A percentile compares a stretch with the other conserved stretches of the same genome.
phyloP scores from a whole-genome alignment of 2,888 invertebrate species.

The Unio delphinus region DNA sequence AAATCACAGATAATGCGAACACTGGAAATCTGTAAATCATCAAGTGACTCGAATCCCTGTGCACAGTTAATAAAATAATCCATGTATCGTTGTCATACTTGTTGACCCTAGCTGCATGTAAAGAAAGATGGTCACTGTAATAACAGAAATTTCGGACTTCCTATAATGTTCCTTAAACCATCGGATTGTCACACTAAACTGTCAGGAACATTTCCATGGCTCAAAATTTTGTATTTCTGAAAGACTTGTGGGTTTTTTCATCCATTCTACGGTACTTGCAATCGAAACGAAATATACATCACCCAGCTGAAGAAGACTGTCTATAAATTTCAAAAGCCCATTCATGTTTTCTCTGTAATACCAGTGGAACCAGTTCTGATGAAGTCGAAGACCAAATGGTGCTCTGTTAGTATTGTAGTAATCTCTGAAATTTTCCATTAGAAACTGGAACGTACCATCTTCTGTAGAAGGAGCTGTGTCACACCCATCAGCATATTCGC shows the following conservation, averaged over 20 bases:
- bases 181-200: too few relatives aligned
- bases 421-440: slow-evolving; percentile 80
- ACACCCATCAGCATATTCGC: slow-evolving; percentile 55
- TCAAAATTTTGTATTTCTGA: slow-evolving; percentile 40
- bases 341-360: slow-evolving; percentile 37
- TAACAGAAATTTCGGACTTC: too few relatives aligned
- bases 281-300: slow-evolving; percentile 61
- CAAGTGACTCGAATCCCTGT: too few relatives aligned
- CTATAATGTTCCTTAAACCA: too few relatives aligned
- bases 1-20: too few relatives aligned
- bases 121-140: too few relatives aligned
- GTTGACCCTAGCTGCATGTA: too few relatives aligned
- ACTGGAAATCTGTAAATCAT: too few relatives aligned
- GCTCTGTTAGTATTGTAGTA: slow-evolving; percentile 41
- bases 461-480: slow-evolving; percentile 29
- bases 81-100: too few relatives aligned
- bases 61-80: too few relatives aligned
- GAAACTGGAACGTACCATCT: slow-evolving; percentile 71
- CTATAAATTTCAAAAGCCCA: slow-evolving; percentile 38
- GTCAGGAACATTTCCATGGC: slow-evolving; percentile 51
- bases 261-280: slow-evolving; percentile 56
- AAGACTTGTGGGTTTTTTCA: slow-evolving; percentile 50
- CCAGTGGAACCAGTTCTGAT: slow-evolving; percentile 50
- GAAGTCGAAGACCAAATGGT: slow-evolving; percentile 44
- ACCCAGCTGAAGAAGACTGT: slow-evolving; percentile 37